Percentiles rank a stretch among this genome's conserved stretches.
These are phyloP conservation scores for Isichthys henryi DNA, from an alignment of 2,113 vertebrate genomes.

Conservation along the genomic window DNA sequence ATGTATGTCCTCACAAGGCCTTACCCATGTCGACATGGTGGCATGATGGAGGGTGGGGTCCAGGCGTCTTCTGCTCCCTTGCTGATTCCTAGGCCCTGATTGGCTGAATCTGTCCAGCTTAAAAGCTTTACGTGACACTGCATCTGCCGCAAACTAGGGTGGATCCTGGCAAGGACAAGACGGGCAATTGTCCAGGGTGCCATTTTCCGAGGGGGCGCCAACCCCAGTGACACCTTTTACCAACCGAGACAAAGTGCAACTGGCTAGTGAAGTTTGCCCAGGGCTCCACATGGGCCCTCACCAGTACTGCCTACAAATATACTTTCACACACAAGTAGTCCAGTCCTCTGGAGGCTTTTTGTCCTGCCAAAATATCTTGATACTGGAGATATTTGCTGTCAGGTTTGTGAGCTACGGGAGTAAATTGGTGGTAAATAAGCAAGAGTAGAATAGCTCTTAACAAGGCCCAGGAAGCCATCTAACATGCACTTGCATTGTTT, in stretches of 20 bases:
- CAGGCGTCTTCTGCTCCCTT: neutral
- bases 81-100: neutral
- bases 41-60: neutral
- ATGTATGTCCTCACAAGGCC: neutral
- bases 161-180: neutral
- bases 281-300: neutral
- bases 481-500: neutral
- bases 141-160: neutral
- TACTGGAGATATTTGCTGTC: neutral
- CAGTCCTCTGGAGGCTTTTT: neutral
- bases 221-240: neutral
- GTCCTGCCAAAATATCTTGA: neutral
- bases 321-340: neutral
- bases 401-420: neutral
- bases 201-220: too few species aligned
- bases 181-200: neutral
- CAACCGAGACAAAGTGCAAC: neutral
- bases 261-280: neutral
- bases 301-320: neutral
- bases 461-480: neutral
- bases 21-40: neutral
- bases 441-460: neutral
- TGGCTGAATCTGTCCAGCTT: neutral
- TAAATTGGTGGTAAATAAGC: neutral
- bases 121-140: neutral